Conservation (phyloP, 2,888 invertebrate species). For the Volucella inflata region DNA sequence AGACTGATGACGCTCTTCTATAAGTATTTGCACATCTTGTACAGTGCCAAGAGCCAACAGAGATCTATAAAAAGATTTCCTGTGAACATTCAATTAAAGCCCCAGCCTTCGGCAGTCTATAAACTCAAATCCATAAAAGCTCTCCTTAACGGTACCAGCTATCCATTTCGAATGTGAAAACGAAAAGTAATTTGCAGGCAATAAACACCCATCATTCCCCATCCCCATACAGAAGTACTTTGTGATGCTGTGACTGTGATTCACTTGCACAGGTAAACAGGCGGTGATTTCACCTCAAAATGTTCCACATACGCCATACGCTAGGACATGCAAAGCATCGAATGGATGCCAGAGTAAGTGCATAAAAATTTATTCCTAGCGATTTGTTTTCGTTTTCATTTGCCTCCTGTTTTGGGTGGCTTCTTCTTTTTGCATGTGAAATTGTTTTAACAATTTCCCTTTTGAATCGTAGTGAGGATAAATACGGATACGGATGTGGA, state of each 20-base stretch:
- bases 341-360: constrained; percentile 29
- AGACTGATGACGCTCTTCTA: too few species aligned
- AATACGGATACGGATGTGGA: too few species aligned
- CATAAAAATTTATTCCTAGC: constrained; percentile 68
- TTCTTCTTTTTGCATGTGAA: constrained; percentile 13
- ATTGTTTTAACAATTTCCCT: constrained; percentile 52
- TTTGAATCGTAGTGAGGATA: too few species aligned
- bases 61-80: too few species aligned
- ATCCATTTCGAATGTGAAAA: constrained; percentile 27
- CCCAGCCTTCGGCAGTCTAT: constrained; percentile 28
- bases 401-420: constrained; percentile 7
- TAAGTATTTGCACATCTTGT: too few species aligned
- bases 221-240: too few species aligned
- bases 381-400: constrained; percentile 52
- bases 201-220: constrained; percentile 44
- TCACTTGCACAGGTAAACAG: constrained; percentile 25
- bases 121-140: constrained; percentile 27
- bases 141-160: not conserved
- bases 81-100: constrained; percentile 29
- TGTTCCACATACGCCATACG: constrained; percentile 32
- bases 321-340: too few species aligned
- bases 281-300: constrained; percentile 42
- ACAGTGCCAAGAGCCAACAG: too few species aligned
- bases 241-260: constrained; percentile 8
- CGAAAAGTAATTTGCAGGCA: constrained; percentile 62